phyloP scores from a whole-genome alignment of 2,888 invertebrate genomes.

The Zeuzera pyrina region DNA sequence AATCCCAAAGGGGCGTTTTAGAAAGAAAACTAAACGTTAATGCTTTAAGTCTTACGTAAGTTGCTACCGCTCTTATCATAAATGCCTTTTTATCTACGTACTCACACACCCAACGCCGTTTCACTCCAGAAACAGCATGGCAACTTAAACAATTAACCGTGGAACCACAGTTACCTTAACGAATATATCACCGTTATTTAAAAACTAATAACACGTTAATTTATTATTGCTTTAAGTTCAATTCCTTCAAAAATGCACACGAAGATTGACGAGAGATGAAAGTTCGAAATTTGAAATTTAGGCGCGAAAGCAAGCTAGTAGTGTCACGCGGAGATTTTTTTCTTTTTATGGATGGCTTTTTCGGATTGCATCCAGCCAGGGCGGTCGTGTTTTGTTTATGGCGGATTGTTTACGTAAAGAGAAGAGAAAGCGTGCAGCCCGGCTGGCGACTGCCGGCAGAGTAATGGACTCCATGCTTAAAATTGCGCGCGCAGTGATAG shows the following conservation, averaged over 20 bases:
- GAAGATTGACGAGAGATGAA: constrained; percentile 31
- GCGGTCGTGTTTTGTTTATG: constrained; percentile 58
- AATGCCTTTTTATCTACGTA: constrained; percentile 39
- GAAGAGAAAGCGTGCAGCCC: constrained; percentile 54
- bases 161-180: constrained; percentile 40
- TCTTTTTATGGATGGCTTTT: constrained; percentile 24
- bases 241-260: constrained; percentile 33
- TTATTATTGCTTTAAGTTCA: constrained; percentile 55
- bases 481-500: constrained; percentile 53
- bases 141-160: constrained; percentile 31
- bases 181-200: constrained; percentile 27
- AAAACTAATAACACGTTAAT: constrained; percentile 50
- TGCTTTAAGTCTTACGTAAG: constrained; percentile 58
- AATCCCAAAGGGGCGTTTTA: background rate
- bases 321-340: constrained; percentile 16
- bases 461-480: constrained; percentile 36
- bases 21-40: background rate
- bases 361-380: constrained; percentile 54
- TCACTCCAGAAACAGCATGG: too few relatives aligned
- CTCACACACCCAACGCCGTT: constrained; percentile 47
- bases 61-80: constrained; percentile 34
- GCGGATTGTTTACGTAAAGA: constrained; percentile 47
- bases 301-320: constrained; percentile 42
- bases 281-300: constrained; percentile 24
- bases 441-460: constrained; percentile 67